Evolutionary conservation across 2,888 invertebrate genomes (phyloP), one percentile per base, ranked within the genome.

Genomic region (Oscheius sp.): DNA sequence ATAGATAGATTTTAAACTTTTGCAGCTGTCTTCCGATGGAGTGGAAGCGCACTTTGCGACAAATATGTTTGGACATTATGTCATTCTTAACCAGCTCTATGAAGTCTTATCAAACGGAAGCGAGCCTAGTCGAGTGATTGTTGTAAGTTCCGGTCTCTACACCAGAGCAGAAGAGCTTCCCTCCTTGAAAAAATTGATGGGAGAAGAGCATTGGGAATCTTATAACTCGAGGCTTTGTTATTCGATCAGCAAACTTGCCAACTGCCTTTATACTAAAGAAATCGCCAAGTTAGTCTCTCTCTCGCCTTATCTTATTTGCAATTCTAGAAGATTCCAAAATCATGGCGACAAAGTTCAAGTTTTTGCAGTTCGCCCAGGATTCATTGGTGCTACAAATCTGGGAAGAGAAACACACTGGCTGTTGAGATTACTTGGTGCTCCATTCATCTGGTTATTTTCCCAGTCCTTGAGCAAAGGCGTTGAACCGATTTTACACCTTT

Each of bases 61-160:
- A 0, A 93, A 93, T 87, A 92, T 93, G 86, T 88, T 94, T 72
- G 93, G 93, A 0, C 95, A 94, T 85, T 95, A 93, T 87, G 89
- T 93, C 63, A 88, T 95, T n/a, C 93, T 77, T 52, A 69, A 71
- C 45, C 74, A 78, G 39, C 72, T 80, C 33, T 67, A 76, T 0
- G 74, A 73, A n/a, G 66, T 84, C 71, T 89, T 95, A 12, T 83
- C 93, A 66, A 91, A 92, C 58, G 88, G 90, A 39, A 86, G 92
- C 57, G 88, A 90, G 39, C 86, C 93, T 72, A 91, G 91, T 84
- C 81, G 89, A 10, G 84, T 89, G 27, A 81, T 89, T 23, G 86
- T 87, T 64, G 83, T 89, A 3, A 84, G 87, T 3, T 88, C 88
- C 39, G 79, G 87, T 10, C 73, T 81, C 37, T 86, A 86, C 70